Base-by-base conservation (phyloP, 2,888 invertebrate species). In the Clitarchus hookeri region DNA sequence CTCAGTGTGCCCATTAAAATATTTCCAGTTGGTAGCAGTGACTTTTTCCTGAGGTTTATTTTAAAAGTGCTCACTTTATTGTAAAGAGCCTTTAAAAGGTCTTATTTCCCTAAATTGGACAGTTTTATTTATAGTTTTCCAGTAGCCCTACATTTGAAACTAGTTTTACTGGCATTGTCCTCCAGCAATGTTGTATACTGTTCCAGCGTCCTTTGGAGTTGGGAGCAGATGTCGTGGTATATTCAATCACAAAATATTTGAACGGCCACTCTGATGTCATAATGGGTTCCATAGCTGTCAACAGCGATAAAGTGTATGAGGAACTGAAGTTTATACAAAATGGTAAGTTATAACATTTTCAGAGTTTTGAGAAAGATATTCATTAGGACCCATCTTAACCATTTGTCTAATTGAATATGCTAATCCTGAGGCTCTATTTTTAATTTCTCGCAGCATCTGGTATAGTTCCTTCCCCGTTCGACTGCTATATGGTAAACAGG, bases 221-320 rank as follows among this genome's bases (percentile, higher is more conserved):
- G 65, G 99, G 99, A 0, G 98, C 97, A 0, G 98, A 99, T 91
- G 92, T 99, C 86, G 96, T 96, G 2, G 92, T 97, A 89, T 98
- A 99, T 92, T 99, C 99, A 0, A 90, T 98, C 86, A 98, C 98
- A 0, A 99, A 99, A 92, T 99, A 99, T 91, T 97, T 99, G 95
- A 99, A 99, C 92, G 99, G 99, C 0, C 99, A 99, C 92, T 96
- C 97, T 0, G 99, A 99, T 92, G 96, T 98, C 27, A 95, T 99
- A 11, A 99, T 99, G 99, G 99, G 99, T 3, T 96, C 97, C 25
- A 94, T 96, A 12, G 93, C 96, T 65, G 94, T 96, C 6, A 97
- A 95, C 89, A 93, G 95, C 89, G 94, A 96, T 80, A 94, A 94
- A 83, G 89, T 98, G 6, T 95, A 94, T 88, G 92, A 95, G 19